Conservation (phyloP, 1,140 invertebrate genomes). For the Ditylenchus dipsaci region DNA sequence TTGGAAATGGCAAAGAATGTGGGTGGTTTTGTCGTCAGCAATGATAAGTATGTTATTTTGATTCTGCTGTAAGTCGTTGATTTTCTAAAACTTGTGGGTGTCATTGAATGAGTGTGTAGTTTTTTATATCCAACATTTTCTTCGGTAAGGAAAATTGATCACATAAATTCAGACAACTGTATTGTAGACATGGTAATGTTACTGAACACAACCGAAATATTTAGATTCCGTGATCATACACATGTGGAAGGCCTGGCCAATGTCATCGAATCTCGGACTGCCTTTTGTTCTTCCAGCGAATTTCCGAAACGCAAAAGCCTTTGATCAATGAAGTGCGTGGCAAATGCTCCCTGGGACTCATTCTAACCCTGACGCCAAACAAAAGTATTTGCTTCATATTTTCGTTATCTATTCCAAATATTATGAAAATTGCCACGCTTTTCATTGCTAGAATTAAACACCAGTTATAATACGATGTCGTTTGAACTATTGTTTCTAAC, state of each 20-base stretch:
- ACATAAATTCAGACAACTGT: too few species aligned
- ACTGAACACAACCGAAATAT: too few species aligned
- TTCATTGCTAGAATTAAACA: not conserved
- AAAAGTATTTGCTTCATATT: conserved; percentile 1
- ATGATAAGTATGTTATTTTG: conserved; percentile 24
- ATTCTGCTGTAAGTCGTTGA: too few species aligned
- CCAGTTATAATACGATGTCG: not conserved
- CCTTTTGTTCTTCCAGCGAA: too few species aligned
- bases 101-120: too few species aligned
- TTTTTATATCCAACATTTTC: too few species aligned
- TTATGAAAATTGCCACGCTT: too few species aligned
- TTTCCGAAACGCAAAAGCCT: too few species aligned
- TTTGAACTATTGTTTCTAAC: not conserved
- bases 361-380: not conserved
- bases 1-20: conserved; percentile 33
- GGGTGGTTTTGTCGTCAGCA: conserved; percentile 32
- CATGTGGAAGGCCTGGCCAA: not conserved
- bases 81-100: too few species aligned
- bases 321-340: not conserved
- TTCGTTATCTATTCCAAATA: not conserved
- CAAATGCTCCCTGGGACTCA: not conserved
- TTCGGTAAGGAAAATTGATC: too few species aligned
- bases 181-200: too few species aligned
- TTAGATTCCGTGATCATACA: conserved; percentile 12
- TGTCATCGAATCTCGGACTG: too few species aligned